phyloP scores from a whole-genome alignment of 2,113 vertebrate species.

The Riparia riparia region DNA sequence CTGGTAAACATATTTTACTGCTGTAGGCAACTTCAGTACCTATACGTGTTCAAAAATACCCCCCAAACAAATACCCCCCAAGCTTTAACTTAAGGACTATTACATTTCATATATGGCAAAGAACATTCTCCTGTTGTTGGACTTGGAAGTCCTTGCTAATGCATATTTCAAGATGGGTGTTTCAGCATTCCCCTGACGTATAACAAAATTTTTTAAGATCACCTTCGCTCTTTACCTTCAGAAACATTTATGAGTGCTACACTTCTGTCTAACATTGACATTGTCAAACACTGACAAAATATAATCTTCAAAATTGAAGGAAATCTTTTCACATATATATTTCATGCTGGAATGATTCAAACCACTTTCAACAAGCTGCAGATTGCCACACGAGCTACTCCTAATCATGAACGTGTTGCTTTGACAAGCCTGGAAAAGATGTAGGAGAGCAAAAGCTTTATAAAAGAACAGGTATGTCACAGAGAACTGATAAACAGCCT shows the following conservation, averaged over 20 bases:
- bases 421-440: background rate
- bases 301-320: background rate
- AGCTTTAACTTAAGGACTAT: background rate
- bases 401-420: background rate
- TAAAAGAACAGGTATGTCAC: background rate
- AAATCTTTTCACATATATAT: background rate
- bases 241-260: background rate
- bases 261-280: background rate
- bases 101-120: background rate
- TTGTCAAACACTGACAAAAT: background rate
- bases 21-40: background rate
- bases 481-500: background rate
- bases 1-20: background rate
- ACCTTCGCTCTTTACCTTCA: accelerated
- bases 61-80: background rate
- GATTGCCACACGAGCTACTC: background rate
- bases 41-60: accelerated
- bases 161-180: background rate
- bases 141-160: background rate
- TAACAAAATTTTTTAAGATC: background rate
- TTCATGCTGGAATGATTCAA: background rate
- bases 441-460: background rate
- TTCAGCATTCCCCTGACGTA: background rate
- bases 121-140: background rate
- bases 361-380: background rate